Base-by-base conservation (phyloP, 2,888 invertebrate species). In the Epistrophe grossulariae region DNA sequence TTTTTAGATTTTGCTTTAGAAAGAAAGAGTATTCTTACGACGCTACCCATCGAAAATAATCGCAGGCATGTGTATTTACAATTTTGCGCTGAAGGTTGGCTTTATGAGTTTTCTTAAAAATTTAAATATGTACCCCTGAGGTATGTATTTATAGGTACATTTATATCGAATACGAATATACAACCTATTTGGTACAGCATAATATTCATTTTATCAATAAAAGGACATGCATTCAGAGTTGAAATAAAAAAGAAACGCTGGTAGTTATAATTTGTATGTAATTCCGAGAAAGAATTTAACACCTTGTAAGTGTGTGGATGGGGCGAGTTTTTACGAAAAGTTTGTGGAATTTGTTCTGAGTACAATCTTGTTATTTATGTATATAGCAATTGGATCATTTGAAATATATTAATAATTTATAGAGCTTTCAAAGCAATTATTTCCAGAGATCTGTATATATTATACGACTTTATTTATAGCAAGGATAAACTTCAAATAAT, bases 181-280 rank as follows among this genome's bases (percentile, higher is more conserved):
- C 35, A 72, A 60, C 59, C 57, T 71, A 71, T 76, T 24, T 66
- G 62, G 19, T 9, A 13, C 72, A 11, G 35, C 60, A 59, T 38
- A 40, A 31, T 57, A 59, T 78, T 68, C 59, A 45, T 17, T 66
- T 78, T 83, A 52, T 73, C 73, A 79, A 73, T 79, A 79, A 83
- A 83, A 78, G 72, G 72, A 79, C 60, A 79, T 78, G 52, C 52
- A 43, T 50, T 35, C 24, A 31, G 45, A 59, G 72, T 45, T 31
- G 48, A 64, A 28, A 11, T 31, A 2, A 17, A 10, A 57, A 57
- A 31, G 31, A 45, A 40, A 8, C 11, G 31, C 31, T 9, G 0
- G 31, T 24, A n/a, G n/a, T 8, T 17, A 38, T 31, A 31, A 78
- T 28, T 78, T 82, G 50, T 66, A 40, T 59, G 31, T 66, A 19